Percentiles rank a stretch among this genome's conserved stretches.
These are phyloP conservation scores for Acarapis woodi DNA, from an alignment of 1,140 invertebrate species.

Conservation along the genomic window DNA sequence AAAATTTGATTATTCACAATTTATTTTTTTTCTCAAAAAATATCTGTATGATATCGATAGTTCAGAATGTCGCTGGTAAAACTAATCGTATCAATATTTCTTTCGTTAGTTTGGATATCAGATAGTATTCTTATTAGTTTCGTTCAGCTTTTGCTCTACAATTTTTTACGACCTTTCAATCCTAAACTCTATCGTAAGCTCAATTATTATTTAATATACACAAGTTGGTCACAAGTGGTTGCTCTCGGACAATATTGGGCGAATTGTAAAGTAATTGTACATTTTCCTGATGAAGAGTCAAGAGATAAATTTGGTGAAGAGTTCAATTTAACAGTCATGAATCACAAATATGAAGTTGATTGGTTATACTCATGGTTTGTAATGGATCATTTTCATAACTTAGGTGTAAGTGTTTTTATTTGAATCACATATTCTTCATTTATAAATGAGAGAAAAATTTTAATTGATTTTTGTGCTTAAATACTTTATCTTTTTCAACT, in stretches of 20 bases:
- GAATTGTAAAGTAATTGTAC: conserved; percentile 34
- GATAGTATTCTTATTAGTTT: too few relatives aligned
- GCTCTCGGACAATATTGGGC: conserved; percentile 83
- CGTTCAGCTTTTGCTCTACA: too few relatives aligned
- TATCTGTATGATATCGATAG: too few relatives aligned
- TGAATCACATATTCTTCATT: not conserved
- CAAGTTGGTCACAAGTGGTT: conserved; percentile 60
- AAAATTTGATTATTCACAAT: too few relatives aligned
- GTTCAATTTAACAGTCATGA: conserved; percentile 67
- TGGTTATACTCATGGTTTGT: conserved; percentile 71
- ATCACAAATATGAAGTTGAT: conserved; percentile 81
- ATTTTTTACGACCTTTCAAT: conserved; percentile 42
- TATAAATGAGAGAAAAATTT: conserved; percentile 1
- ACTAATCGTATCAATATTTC: too few relatives aligned
- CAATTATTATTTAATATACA: conserved; percentile 67
- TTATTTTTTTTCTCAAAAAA: too few relatives aligned
- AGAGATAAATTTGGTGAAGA: conserved; percentile 52
- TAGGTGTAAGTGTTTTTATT: conserved; percentile 50
- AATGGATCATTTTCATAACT: conserved; percentile 36
- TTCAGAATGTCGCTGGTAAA: too few relatives aligned
- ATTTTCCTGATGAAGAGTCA: conserved; percentile 43
- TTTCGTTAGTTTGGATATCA: too few relatives aligned
- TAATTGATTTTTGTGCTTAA: conserved; percentile 1
- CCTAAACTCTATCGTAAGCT: conserved; percentile 50
- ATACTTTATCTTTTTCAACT: conserved; percentile 4